Evolutionary conservation across 1,140 invertebrate genomes (phyloP).

Genomic region (Aphidius ervi): DNA sequence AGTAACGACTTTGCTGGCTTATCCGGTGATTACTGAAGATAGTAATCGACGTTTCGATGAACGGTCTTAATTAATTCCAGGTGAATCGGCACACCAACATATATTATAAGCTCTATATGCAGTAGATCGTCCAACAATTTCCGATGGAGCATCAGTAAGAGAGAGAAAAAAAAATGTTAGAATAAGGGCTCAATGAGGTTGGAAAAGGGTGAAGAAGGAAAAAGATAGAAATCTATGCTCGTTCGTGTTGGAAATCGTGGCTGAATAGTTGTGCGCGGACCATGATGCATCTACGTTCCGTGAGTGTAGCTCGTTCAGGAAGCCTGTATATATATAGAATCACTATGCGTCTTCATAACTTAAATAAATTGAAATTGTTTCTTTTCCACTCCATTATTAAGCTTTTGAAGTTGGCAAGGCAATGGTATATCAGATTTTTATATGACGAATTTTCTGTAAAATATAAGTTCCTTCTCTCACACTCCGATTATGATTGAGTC

Average conservation of each 20-base stretch:
- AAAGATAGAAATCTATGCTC: slow-evolving; percentile 11
- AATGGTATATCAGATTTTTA: too few species aligned
- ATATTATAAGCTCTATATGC: slow-evolving; percentile 12
- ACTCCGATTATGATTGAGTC: too few species aligned
- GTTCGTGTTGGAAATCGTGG: slow-evolving; percentile 14
- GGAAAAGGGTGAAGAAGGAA: too few species aligned
- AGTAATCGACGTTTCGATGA: slow-evolving; percentile 15
- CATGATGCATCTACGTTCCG: neutral
- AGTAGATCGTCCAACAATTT: neutral
- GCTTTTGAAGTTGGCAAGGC: too few species aligned
- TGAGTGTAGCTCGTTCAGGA: too few species aligned
- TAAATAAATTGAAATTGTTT: too few species aligned
- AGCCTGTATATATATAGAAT: too few species aligned
- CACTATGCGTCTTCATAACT: too few species aligned
- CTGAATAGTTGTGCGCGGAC: slow-evolving; percentile 3
- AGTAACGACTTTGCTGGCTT: slow-evolving; percentile 13
- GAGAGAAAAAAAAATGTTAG: neutral
- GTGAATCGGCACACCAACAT: slow-evolving; percentile 13
- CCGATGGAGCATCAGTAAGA: neutral
- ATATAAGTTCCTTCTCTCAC: too few species aligned
- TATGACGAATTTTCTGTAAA: too few species aligned
- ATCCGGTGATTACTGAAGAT: slow-evolving; percentile 10
- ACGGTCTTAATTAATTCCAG: slow-evolving; percentile 16
- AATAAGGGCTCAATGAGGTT: neutral
- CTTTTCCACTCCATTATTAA: too few species aligned